Evolutionary conservation across 1,140 invertebrate species (phyloP), one percentile per base, ranked within the genome.

Genomic region (Galendromus occidentalis): DNA sequence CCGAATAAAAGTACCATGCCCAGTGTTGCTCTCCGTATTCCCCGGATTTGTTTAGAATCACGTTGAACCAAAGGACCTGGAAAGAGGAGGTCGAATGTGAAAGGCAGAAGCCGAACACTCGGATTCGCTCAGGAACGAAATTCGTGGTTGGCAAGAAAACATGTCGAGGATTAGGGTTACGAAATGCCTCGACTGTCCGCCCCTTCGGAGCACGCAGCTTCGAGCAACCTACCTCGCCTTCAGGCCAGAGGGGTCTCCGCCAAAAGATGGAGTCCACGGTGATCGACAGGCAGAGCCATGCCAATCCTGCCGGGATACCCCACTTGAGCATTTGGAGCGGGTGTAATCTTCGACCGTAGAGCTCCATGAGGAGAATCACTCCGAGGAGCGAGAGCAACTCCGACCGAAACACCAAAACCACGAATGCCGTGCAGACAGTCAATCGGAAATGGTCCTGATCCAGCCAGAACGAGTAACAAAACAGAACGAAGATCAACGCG

Each of bases 1-100:
- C 95, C 39, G 92, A 97, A 76, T 93, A 96, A 75, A 97, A 96
- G 76, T 99, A 99, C 96, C 96, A 99, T 9, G 91, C 74, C 75
- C 95, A 96, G 66, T 94, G 95, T 44, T 84, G 87, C 47, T 88
- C 94, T 74, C 95, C 95, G 87, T 91, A 99, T 68, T 95, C 79
- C 20, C 87, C 86, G 75, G 94, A 98, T 76, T 91, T 90, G 74
- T 99, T 98, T 1, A 91, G 76, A 65, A 95, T 79, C 5, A 87
- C 86, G 75, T 99, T 99, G 75, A 88, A 98, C 82, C 86, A 96
- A 59, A 98, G 82, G 0, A 98, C 94, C 65, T 72, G 68, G 0
- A 67, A 17, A 1, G 66, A 39, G n/a, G 47, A 51, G 18, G 33
- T 12, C 28, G 14, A 47, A n/a, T 41, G 65, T 67, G 9, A 2